Percentiles rank a stretch among this genome's conserved stretches.
Evolutionary conservation across 1,140 invertebrate genomes (phyloP).

Genomic region (Bombus difficillimus): DNA sequence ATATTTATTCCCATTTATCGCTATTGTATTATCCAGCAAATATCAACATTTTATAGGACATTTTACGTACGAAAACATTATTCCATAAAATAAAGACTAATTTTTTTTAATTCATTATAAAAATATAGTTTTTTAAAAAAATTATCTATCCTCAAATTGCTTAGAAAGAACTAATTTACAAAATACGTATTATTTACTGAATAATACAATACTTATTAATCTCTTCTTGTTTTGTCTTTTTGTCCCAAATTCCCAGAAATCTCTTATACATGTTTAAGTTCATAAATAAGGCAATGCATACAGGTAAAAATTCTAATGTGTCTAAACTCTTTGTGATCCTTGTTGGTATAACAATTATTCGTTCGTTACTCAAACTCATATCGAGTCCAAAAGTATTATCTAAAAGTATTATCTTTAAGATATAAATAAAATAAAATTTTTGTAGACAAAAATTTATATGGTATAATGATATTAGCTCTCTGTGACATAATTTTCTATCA

Average conservation of each 20-base stretch:
- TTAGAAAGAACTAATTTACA: background rate
- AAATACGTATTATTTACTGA: slow-evolving; percentile 6
- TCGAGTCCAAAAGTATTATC: background rate
- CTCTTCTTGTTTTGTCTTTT: background rate
- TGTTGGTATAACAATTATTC: background rate
- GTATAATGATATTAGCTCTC: background rate
- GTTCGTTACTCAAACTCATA: background rate
- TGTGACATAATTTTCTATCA: background rate
- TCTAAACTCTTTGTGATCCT: slow-evolving; percentile 9
- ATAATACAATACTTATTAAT: slow-evolving; percentile 13
- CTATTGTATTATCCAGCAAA: slow-evolving; percentile 26
- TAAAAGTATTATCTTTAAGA: background rate
- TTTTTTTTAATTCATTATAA: background rate
- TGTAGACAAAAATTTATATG: background rate
- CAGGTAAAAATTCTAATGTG: background rate
- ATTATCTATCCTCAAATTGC: background rate
- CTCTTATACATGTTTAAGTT: background rate
- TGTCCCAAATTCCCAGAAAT: background rate
- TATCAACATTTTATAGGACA: background rate
- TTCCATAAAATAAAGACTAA: background rate
- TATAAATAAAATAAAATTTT: slow-evolving; percentile 5
- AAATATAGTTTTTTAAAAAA: background rate
- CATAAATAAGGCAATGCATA: background rate
- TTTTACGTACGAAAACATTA: background rate
- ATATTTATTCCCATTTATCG: background rate